Conservation (phyloP, 2,888 invertebrate genomes). For the Melanargia galathea region DNA sequence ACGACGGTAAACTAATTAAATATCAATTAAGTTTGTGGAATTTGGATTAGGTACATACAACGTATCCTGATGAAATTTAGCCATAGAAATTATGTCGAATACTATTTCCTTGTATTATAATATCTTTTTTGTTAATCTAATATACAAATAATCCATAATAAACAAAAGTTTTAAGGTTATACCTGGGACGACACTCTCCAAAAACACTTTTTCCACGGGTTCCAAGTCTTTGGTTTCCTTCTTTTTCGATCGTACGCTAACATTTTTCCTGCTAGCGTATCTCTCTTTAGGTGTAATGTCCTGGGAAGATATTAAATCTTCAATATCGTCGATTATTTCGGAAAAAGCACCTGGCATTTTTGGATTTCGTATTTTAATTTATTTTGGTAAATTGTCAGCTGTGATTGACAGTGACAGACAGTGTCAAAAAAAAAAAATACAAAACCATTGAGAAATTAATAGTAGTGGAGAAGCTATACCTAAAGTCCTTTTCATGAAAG, state of each 20-base stretch:
- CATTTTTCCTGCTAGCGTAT: slow-evolving; percentile 86
- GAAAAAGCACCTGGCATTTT: slow-evolving; percentile 83
- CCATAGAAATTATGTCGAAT: neutral
- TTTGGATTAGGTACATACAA: neutral
- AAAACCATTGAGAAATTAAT: too few relatives aligned
- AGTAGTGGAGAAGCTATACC: too few relatives aligned
- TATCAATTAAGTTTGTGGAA: slow-evolving; percentile 1
- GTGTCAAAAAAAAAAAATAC: neutral
- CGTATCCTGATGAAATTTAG: too few relatives aligned
- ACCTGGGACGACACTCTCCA: slow-evolving; percentile 84
- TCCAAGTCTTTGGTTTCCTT: slow-evolving; percentile 58
- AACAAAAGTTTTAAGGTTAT: slow-evolving; percentile 53
- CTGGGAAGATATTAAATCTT: slow-evolving; percentile 90
- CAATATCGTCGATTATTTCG: slow-evolving; percentile 91
- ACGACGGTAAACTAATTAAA: neutral
- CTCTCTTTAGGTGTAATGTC: slow-evolving; percentile 91
- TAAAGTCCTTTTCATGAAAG: too few relatives aligned
- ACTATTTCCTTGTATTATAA: neutral
- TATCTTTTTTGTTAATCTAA: neutral
- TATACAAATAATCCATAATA: neutral
- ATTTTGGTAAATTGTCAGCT: neutral
- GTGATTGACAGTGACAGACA: neutral
- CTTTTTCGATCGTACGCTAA: slow-evolving; percentile 85
- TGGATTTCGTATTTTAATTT: slow-evolving; percentile 25
- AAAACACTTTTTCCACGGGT: slow-evolving; percentile 70